Base-by-base conservation (phyloP, 2,888 invertebrate genomes). In the Brachyptera risi region DNA sequence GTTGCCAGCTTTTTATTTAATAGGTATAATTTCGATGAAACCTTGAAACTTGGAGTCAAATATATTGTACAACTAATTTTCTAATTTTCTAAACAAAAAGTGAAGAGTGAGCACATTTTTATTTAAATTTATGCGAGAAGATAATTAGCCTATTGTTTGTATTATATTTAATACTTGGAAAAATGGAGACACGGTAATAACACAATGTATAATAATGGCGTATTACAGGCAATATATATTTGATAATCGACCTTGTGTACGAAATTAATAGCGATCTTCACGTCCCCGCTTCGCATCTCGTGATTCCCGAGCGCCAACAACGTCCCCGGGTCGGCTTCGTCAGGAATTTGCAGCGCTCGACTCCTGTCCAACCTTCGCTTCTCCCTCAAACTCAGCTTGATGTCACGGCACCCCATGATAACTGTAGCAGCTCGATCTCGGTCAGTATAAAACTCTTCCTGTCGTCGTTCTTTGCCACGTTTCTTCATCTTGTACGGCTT, bases 401-500 rank as follows among this genome's bases (percentile, higher is more conserved):
- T 93, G 71, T 94, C 93, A 65, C 84, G 86, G n/a, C 85, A 87
- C 0, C 90, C 91, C 81, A 90, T 73, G 70, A 91, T 89, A 15
- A 92, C 92, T 0, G 93, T 92, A 0, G 94, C 93, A 0, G 93
- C 94, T 4, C 94, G 79, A 72, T 93, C 93, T 71, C 94, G 94
- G 72, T 94, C 94, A 19, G 92, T 93, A 70, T 92, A 94, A 21
- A 90, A 75, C 71, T 93, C 93, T 68, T 92, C 91, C 62, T 76
- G 71, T 1, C 67, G 63, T 67, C 66, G 73, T 72, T 50, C 69
- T 69, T 17, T 67, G 64, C 58, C 69, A 42, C 63, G 63, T 57
- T 56, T 65, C 56, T 49, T 62, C 42, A 57, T 59, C n/a, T n/a
- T n/a, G n/a, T n/a, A n/a, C 2, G 51, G 47, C 50, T 13, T 42